phyloP scores from a whole-genome alignment of 2,113 vertebrate genomes.

The Peromyscus polionotus region DNA sequence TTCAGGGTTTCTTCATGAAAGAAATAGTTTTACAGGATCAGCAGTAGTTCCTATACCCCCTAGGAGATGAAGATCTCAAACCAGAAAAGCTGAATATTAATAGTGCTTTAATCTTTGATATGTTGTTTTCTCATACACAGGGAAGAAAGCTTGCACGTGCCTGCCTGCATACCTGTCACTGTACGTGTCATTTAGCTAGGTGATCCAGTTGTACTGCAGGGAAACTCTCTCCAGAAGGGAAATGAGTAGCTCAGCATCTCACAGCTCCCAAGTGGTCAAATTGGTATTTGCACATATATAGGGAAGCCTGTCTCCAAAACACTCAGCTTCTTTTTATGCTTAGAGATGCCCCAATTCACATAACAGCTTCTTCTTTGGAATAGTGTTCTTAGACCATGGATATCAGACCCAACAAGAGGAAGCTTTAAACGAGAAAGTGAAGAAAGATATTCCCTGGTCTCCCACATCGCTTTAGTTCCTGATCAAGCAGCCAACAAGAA shows the following conservation, averaged over 20 bases:
- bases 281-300: background rate
- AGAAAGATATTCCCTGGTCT: background rate
- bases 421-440: constrained; percentile 27
- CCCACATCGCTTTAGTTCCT: constrained; percentile 11
- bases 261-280: background rate
- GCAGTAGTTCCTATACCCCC: background rate
- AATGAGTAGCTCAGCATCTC: background rate
- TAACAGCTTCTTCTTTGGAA: background rate
- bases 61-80: constrained; percentile 26
- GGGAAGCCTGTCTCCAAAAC: background rate
- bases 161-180: background rate
- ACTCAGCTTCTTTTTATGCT: background rate
- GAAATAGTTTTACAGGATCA: constrained; percentile 13
- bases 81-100: constrained; percentile 25
- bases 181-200: background rate
- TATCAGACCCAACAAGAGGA: background rate
- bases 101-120: constrained; percentile 18
- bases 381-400: background rate
- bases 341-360: background rate
- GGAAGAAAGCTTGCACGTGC: background rate
- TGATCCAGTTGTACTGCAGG: background rate
- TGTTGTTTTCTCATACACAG: background rate
- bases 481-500: background rate
- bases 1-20: constrained; percentile 33
- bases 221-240: background rate